These are phyloP conservation scores for Diplolepis rosae DNA, from an alignment of 2,888 invertebrate genomes.

Conservation along the genomic window DNA sequence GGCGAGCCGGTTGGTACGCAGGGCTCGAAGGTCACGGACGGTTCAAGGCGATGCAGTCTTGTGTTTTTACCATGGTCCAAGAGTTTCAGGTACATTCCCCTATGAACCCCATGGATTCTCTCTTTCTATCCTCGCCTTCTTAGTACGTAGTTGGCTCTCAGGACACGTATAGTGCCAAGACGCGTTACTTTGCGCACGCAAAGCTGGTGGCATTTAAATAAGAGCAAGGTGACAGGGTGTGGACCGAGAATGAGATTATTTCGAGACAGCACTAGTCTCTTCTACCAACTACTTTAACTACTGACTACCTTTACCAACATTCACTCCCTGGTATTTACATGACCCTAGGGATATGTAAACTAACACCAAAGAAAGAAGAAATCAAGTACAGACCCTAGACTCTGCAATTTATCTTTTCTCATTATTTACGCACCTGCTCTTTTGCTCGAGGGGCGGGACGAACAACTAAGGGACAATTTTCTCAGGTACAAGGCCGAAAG, in stretches of 20 bases:
- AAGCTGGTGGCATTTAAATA: conserved; percentile 51
- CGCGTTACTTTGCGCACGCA: conserved; percentile 37
- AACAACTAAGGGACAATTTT: conserved; percentile 9
- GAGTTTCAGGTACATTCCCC: neutral
- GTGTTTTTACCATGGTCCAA: neutral
- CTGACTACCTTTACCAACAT: neutral
- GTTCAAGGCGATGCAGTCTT: conserved; percentile 13
- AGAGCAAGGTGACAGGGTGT: conserved; percentile 50
- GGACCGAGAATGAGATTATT: conserved; percentile 55
- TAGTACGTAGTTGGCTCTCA: neutral
- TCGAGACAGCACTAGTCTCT: conserved; percentile 34
- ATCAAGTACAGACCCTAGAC: neutral
- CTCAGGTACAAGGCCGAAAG: neutral
- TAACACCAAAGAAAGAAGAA: neutral
- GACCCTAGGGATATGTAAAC: conserved; percentile 3
- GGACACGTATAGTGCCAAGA: conserved; percentile 34
- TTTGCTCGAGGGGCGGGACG: neutral
- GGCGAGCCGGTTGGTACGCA: conserved; percentile 9
- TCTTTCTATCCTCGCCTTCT: neutral
- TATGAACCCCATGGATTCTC: neutral
- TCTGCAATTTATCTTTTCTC: neutral
- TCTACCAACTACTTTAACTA: neutral
- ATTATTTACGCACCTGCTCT: conserved; percentile 17
- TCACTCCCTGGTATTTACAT: neutral
- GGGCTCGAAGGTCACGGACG: conserved; percentile 19